Conservation (phyloP, 2,113 vertebrate species). For the Notiomystis cincta region DNA sequence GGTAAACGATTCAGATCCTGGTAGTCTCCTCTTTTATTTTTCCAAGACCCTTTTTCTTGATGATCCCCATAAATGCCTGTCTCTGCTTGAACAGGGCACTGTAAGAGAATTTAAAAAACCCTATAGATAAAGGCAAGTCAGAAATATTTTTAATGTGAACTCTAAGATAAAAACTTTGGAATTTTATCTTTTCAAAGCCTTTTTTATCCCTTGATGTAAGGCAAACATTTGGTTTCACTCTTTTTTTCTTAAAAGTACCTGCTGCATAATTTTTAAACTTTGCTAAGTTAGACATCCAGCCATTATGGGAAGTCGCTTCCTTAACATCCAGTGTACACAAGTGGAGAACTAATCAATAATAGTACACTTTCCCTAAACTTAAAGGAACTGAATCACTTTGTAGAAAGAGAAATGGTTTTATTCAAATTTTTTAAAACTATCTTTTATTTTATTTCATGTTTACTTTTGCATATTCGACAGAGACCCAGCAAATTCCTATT, state of each 20-base stretch:
- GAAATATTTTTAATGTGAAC: slow-evolving; percentile 20
- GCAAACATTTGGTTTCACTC: not conserved
- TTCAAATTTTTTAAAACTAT: not conserved
- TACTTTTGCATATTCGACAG: not conserved
- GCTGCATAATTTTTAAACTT: not conserved
- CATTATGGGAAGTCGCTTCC: not conserved
- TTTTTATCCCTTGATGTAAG: not conserved
- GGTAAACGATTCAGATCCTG: slow-evolving; percentile 52
- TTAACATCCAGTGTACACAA: not conserved
- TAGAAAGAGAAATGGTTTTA: not conserved
- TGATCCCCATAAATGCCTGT: slow-evolving; percentile 32
- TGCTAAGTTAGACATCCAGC: not conserved
- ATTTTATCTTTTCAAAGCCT: not conserved
- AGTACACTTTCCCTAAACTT: not conserved
- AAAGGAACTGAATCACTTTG: not conserved
- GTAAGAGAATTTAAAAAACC: slow-evolving; percentile 62
- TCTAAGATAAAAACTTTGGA: not conserved
- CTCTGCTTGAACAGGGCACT: slow-evolving; percentile 67
- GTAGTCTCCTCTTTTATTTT: slow-evolving; percentile 53
- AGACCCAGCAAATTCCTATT: not conserved
- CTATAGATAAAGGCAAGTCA: slow-evolving; percentile 41
- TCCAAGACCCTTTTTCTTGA: slow-evolving; percentile 45
- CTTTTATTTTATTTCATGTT: not conserved
- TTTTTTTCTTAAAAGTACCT: not conserved
- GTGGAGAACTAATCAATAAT: not conserved